Evolutionary conservation across 2,797 vertebrate genomes (phyloP).

Genomic region (Cheirogaleus major): DNA sequence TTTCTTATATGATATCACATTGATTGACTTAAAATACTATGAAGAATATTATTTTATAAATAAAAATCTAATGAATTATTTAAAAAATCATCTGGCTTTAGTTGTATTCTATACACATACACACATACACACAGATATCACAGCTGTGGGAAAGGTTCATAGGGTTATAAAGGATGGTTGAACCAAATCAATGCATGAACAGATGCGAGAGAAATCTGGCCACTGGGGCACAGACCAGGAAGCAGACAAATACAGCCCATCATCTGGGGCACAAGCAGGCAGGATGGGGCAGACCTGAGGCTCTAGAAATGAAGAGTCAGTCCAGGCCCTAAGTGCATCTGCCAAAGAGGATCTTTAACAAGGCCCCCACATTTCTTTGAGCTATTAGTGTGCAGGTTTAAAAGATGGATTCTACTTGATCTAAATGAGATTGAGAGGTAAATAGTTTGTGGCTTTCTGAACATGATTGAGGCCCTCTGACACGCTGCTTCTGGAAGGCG

Average conservation of each 20-base stretch:
- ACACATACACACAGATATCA: not conserved
- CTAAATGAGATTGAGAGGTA: not conserved
- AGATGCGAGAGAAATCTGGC: not conserved
- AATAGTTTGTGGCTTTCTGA: not conserved
- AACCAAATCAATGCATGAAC: not conserved
- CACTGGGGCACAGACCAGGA: not conserved
- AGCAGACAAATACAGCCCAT: not conserved
- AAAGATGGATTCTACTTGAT: not conserved
- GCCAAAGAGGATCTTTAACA: not conserved
- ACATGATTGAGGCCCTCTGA: not conserved
- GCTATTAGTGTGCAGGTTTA: not conserved
- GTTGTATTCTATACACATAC: not conserved
- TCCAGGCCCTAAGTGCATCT: not conserved
- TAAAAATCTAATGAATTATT: constrained; percentile 17
- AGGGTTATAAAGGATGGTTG: not conserved
- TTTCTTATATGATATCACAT: not conserved
- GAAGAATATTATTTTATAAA: constrained; percentile 18
- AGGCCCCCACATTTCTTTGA: not conserved
- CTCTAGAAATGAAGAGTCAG: not conserved
- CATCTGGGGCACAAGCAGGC: not conserved
- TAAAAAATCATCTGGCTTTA: not conserved
- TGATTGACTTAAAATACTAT: not conserved
- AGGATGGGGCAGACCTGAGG: not conserved
- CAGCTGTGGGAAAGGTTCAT: not conserved
- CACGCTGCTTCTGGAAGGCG: not conserved